Evolutionary conservation across 2,113 vertebrate species (phyloP).

Genomic region (Pangasianodon hypophthalmus): DNA sequence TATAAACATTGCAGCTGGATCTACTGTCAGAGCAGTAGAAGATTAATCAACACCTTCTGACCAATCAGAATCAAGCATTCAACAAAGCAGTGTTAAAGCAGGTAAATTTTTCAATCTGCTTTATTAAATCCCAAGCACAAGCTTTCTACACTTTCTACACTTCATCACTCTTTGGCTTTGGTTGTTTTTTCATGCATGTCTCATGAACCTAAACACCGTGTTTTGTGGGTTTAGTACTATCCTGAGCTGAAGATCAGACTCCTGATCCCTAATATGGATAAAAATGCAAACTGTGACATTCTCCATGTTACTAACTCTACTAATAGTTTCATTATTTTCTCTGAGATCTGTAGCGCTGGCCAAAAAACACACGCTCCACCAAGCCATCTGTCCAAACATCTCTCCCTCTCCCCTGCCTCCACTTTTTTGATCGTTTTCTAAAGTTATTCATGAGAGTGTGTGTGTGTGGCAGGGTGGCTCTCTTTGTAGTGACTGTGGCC

Average conservation of each 20-base stretch:
- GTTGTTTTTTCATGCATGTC: not conserved
- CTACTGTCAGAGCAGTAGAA: not conserved
- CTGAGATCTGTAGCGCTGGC: not conserved
- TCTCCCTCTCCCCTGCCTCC: constrained; percentile 64
- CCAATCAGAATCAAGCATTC: not conserved
- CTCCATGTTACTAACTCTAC: not conserved
- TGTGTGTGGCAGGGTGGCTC: constrained; percentile 45
- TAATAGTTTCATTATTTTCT: not conserved
- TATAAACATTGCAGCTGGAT: not conserved
- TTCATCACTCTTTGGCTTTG: not conserved
- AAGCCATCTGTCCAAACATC: constrained; percentile 91
- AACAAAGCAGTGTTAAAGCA: not conserved
- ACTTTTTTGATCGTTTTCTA: constrained; percentile 88
- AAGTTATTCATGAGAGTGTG: constrained; percentile 77
- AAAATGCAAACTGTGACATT: not conserved
- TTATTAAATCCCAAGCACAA: not conserved
- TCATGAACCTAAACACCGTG: not conserved
- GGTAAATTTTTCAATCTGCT: not conserved
- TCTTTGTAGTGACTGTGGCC: constrained; percentile 43
- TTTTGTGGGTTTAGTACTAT: not conserved
- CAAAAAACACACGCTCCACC: constrained; percentile 48
- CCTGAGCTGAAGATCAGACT: not conserved
- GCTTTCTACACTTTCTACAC: too few species aligned
- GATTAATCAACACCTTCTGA: not conserved
- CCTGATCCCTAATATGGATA: not conserved